Conservation (phyloP, 2,888 invertebrate species). For the Leptinotarsa rubiginosa region DNA sequence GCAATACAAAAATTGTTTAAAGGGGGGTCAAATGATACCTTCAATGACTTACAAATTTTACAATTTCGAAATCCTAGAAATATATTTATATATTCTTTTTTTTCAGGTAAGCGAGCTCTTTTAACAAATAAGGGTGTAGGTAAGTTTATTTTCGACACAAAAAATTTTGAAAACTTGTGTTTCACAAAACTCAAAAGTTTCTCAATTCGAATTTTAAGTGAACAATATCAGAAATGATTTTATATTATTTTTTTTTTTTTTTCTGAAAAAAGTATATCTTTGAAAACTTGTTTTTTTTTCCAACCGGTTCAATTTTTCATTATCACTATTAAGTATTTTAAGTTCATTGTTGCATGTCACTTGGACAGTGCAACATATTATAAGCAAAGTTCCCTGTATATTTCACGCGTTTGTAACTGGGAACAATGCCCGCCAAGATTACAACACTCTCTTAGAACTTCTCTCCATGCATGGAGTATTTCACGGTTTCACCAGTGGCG, state of each 20-base stretch:
- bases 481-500: constrained; percentile 18
- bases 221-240: too few relatives aligned
- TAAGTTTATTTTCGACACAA: not conserved
- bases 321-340: constrained; percentile 8
- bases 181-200: too few relatives aligned
- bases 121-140: not conserved
- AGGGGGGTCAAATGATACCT: too few relatives aligned
- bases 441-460: constrained; percentile 28
- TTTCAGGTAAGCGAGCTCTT: not conserved
- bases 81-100: not conserved
- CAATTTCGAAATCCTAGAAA: not conserved
- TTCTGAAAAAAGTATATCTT: too few relatives aligned
- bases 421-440: constrained; percentile 40
- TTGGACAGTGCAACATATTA: constrained; percentile 39
- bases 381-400: constrained; percentile 40
- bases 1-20: too few relatives aligned
- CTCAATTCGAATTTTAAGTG: too few relatives aligned
- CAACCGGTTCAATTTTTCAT: too few relatives aligned
- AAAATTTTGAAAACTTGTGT: too few relatives aligned
- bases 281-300: too few relatives aligned
- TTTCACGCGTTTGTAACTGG: constrained; percentile 40
- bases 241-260: too few relatives aligned
- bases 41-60: too few relatives aligned
- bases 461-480: constrained; percentile 34
- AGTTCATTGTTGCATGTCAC: constrained; percentile 29